Evolutionary conservation across 1,140 invertebrate genomes (phyloP).

Genomic region (Diplogasteroides magnus): DNA sequence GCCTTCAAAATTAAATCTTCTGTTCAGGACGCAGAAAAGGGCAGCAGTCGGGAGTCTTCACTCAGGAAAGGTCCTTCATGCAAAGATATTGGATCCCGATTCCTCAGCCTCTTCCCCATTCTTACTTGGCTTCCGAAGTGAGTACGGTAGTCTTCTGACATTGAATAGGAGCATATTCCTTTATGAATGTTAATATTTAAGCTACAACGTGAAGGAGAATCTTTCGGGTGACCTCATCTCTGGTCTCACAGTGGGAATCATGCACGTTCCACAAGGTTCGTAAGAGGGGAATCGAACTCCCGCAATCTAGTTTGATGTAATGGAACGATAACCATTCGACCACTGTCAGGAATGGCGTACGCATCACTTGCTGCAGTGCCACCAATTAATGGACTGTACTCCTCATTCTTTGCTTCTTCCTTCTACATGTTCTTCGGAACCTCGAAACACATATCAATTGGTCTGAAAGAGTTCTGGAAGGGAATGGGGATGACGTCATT

Average conservation of each 20-base stretch:
- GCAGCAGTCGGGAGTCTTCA: too few relatives aligned
- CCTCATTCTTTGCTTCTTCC: slow-evolving; percentile 59
- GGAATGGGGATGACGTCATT: not conserved
- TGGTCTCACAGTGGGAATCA: slow-evolving; percentile 39
- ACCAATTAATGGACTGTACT: slow-evolving; percentile 59
- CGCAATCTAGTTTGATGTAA: too few relatives aligned
- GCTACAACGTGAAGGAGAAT: slow-evolving; percentile 34
- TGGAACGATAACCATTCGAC: not conserved
- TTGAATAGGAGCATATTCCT: not conserved
- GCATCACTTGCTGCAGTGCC: slow-evolving; percentile 58
- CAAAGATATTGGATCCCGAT: too few relatives aligned
- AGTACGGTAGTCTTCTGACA: not conserved
- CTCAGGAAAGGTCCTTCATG: too few relatives aligned
- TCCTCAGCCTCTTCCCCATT: slow-evolving; percentile 17
- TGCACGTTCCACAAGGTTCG: slow-evolving; percentile 36
- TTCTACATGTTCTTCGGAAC: slow-evolving; percentile 60
- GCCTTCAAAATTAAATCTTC: too few relatives aligned
- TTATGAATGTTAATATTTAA: too few relatives aligned
- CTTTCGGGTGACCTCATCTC: slow-evolving; percentile 45
- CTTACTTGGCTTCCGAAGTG: slow-evolving; percentile 36
- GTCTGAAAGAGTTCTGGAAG: slow-evolving; percentile 6
- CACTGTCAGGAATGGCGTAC: slow-evolving; percentile 57
- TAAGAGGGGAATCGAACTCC: too few relatives aligned
- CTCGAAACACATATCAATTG: slow-evolving; percentile 56
- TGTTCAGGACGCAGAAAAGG: too few relatives aligned